Base-by-base conservation (phyloP, 2,797 vertebrate species). In the Spinibarbus caldwelli region DNA sequence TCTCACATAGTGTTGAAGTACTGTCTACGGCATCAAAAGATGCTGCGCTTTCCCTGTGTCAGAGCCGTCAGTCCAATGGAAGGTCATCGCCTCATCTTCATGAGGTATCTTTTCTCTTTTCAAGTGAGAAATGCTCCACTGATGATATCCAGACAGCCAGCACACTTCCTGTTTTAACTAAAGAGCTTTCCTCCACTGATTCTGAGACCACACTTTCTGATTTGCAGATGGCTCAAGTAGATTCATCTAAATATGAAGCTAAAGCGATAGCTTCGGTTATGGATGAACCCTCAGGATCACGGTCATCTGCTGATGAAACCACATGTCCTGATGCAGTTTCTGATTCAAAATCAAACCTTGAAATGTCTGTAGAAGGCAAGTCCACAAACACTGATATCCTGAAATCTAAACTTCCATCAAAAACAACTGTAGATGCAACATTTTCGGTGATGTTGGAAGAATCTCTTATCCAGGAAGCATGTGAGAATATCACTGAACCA, bases 11-110 rank as follows among this genome's bases (percentile, higher is more conserved):
- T 86, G 38, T 86, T 43, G 89, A 90, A 36, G 49, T 78, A 2
- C 67, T 77, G 7, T 70, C 78, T 82, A 45, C 80, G n/a, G 70
- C 76, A 41, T 86, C 85, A 71, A 90, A 91, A 84, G 82, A 92
- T 17, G 82, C 70, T 41, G 67, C 86, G 80, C 38, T 80, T 31
- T 41, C 71, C 45, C 54, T 43, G 5, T 36, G 8, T 0, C 71
- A 81, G 6, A 84, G 78, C 43, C 87, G 14, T 87, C 78, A 84
- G 4, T 70, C 31, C 64, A 88, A 68, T 86, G 87, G 72, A 5
- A 85, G 52, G 17, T 82, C 76, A 62, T 52, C 43, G 26, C 47
- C 45, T 12, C 66, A 21, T 36, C 80, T 76, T 83, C 70, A 72
- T n/a, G 85, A 83, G 7, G 38, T 47, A 31, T 83, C 82, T 59